Base-by-base conservation (phyloP, 2,113 vertebrate genomes). In the Eira barbara region DNA sequence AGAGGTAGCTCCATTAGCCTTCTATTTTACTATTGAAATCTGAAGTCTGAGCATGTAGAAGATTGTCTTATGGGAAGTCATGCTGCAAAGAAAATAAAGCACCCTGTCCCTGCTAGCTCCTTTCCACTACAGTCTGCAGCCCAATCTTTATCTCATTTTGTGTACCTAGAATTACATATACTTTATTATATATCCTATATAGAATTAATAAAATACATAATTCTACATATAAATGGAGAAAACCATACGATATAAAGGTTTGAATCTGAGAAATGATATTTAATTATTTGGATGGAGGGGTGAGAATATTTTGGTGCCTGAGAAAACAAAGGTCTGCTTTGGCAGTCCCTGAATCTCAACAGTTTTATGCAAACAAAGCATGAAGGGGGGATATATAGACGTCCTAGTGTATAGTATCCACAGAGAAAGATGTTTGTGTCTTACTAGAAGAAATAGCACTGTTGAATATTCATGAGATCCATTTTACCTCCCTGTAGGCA, bases 381-480 rank as follows among this genome's bases (percentile, higher is more conserved):
- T 63, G 69, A 81, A 83, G 5, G 42, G 57, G 74, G 14, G 3
- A 98, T 97, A 85, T 79, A 94, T 88, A 82, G 17, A 92, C 7
- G 73, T 90, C 92, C 78, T 88, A 90, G 36, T 80, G 42, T 42
- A 98, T 93, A 57, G 34, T 94, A 88, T 96, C 94, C 91, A 94
- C 9, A 95, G 93, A 98, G 96, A 98, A 98, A 97, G 92, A 96
- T 88, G 6, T 81, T 97, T 96, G 31, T 98, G 39, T 97, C 94
- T 97, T 93, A 71, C 34, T 94, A 31, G 91, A 89, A 98, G 94
- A 98, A 97, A 31, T 31, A 78, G 61, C 55, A n/a, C 29, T 97
- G 17, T 52, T 98, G 94, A 92, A 96, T 98, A 98, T 98, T 98
- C 96, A 98, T 97, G 65, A 98, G 78, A 67, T 97, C 79, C 57